Conservation (phyloP, 2,888 invertebrate species). For the Villa cingulata region DNA sequence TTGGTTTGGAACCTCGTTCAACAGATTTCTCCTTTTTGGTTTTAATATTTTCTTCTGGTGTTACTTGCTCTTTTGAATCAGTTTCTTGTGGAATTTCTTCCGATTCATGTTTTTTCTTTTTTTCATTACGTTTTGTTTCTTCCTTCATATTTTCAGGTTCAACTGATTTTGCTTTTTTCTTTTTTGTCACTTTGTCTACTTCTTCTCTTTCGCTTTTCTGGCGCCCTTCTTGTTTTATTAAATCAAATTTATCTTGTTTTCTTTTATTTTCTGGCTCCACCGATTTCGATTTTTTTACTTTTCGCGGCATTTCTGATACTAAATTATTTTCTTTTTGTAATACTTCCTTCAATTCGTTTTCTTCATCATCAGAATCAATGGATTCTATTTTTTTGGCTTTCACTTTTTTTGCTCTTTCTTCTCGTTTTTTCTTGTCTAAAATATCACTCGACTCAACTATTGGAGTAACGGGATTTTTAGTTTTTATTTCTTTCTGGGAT, state of each 20-base stretch:
- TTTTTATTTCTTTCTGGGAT: not conserved
- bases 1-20: not conserved
- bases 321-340: not conserved
- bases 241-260: too few species aligned
- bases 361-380: not conserved
- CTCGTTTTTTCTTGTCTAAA: not conserved
- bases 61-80: too few species aligned
- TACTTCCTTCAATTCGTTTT: not conserved
- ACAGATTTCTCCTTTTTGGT: not conserved
- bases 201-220: not conserved
- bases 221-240: too few species aligned
- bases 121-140: not conserved
- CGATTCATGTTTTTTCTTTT: not conserved
- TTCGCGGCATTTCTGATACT: not conserved
- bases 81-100: too few species aligned
- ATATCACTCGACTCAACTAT: not conserved
- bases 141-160: not conserved
- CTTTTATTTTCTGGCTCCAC: not conserved
- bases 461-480: slow-evolving; percentile 1
- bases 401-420: not conserved
- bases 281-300: not conserved
- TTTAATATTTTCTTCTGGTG: too few species aligned
- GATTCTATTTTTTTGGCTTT: not conserved
- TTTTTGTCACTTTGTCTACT: not conserved
- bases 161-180: not conserved